Conservation (phyloP, 1,140 invertebrate genomes). For the Plodia interpunctella region DNA sequence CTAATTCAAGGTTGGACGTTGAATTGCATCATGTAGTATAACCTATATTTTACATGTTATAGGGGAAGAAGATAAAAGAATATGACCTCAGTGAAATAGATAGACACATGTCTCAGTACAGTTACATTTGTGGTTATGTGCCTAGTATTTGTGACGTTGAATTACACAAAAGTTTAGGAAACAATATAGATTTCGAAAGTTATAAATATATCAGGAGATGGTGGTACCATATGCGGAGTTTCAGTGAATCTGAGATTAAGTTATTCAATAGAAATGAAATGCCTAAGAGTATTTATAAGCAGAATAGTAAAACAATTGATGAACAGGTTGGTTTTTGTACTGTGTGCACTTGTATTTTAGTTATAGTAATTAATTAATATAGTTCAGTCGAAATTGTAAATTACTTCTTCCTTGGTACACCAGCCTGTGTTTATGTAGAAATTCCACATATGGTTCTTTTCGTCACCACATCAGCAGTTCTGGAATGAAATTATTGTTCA, state of each 20-base stretch:
- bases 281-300: constrained; percentile 34
- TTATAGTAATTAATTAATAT: not conserved
- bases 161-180: constrained; percentile 62
- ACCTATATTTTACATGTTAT: constrained; percentile 41
- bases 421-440: constrained; percentile 20
- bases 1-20: constrained; percentile 10
- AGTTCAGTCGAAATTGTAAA: not conserved
- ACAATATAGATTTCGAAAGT: constrained; percentile 55
- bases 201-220: constrained; percentile 77
- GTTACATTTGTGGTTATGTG: constrained; percentile 77
- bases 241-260: constrained; percentile 69
- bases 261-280: constrained; percentile 51
- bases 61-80: constrained; percentile 38
- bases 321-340: constrained; percentile 60
- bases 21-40: constrained; percentile 40
- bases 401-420: constrained; percentile 14
- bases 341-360: constrained; percentile 6
- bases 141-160: constrained; percentile 75
- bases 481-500: not conserved
- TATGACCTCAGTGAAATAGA: constrained; percentile 53
- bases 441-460: constrained; percentile 63
- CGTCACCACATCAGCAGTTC: constrained; percentile 37
- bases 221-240: constrained; percentile 80
- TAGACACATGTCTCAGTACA: constrained; percentile 70
- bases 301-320: constrained; percentile 40